Conservation (phyloP, 2,113 vertebrate genomes). For the Capreolus pygargus region DNA sequence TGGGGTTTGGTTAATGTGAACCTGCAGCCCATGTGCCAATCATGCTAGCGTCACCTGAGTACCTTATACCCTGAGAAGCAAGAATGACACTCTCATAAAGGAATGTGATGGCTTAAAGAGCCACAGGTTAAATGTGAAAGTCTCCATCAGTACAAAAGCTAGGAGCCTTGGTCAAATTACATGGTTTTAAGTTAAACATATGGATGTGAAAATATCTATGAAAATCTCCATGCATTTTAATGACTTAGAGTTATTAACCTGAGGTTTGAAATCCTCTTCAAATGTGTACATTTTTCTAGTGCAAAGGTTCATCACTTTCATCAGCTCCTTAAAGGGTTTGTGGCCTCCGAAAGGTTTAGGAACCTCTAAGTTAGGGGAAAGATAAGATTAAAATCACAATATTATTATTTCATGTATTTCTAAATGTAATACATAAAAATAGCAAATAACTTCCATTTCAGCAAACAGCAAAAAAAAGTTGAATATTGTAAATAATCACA, state of each 20-base stretch:
- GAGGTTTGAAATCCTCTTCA: background rate
- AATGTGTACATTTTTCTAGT: background rate
- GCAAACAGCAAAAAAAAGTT: background rate
- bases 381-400: background rate
- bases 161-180: background rate
- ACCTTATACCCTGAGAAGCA: background rate
- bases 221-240: background rate
- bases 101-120: background rate
- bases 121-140: background rate
- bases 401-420: background rate
- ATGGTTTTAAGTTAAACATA: background rate
- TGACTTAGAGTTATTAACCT: background rate
- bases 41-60: background rate
- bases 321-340: background rate
- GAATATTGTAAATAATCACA: background rate
- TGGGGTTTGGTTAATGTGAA: background rate
- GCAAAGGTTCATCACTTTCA: background rate
- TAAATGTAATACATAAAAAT: slow-evolving; percentile 5
- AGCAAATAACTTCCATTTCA: background rate
- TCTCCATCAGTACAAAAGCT: background rate
- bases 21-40: background rate
- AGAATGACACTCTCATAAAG: background rate
- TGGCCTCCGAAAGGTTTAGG: background rate
- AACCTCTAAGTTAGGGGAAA: background rate
- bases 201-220: background rate